These are phyloP conservation scores for Drosophila arawakana DNA, from an alignment of 1,140 invertebrate genomes.

Conservation along the genomic window DNA sequence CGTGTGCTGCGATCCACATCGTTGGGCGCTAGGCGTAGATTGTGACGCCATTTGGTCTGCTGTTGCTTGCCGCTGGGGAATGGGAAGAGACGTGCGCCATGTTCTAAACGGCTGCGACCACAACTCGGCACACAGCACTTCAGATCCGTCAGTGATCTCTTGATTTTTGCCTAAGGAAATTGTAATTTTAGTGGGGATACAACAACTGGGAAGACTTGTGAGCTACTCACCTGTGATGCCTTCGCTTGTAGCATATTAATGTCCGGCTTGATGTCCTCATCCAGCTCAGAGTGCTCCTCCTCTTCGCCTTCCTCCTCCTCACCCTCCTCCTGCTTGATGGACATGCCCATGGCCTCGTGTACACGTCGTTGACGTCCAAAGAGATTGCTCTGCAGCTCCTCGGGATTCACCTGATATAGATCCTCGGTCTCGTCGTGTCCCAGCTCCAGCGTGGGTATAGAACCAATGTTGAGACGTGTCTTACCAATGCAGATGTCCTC, in stretches of 20 bases:
- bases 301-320: constrained; percentile 2
- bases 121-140: constrained; percentile 73
- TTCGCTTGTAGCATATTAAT: constrained; percentile 15
- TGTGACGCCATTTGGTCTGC: constrained; percentile 71
- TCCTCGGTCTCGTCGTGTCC: constrained; percentile 73
- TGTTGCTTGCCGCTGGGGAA: constrained; percentile 70
- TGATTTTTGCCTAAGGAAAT: constrained; percentile 48
- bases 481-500: constrained; percentile 80
- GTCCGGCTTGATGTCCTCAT: constrained; percentile 40
- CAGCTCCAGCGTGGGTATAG: constrained; percentile 71
- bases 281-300: constrained; percentile 43
- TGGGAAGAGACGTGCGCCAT: constrained; percentile 65
- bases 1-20: constrained; percentile 55
- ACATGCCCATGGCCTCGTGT: neutral
- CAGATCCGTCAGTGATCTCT: constrained; percentile 40
- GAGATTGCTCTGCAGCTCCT: constrained; percentile 67
- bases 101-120: constrained; percentile 63
- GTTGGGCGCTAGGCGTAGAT: constrained; percentile 52
- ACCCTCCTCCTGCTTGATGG: constrained; percentile 51
- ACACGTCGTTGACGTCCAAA: constrained; percentile 64
- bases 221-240: constrained; percentile 46
- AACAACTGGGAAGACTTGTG: neutral
- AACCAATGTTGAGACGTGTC: constrained; percentile 67
- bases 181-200: neutral
- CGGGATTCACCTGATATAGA: constrained; percentile 69